Evolutionary conservation across 2,888 invertebrate species (phyloP), one percentile per base, ranked within the genome.

Genomic region (Microplitis deprimator): DNA sequence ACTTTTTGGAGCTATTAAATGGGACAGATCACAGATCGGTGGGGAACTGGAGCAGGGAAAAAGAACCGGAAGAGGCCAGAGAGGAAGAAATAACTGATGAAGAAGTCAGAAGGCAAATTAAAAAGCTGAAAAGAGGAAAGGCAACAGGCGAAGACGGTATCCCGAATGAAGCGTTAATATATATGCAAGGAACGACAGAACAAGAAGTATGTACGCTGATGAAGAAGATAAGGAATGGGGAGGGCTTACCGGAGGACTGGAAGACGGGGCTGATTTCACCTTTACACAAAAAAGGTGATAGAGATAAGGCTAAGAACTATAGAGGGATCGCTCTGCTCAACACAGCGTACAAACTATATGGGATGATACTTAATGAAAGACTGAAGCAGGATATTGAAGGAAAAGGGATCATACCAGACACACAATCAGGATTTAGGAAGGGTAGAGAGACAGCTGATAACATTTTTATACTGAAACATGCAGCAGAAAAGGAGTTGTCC

Each of bases 271-370:
- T 82, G 0, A 75, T 83, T 13, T 59, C 71, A 3, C 80, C 79
- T 0, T 59, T 82, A 1, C 77, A 78, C n/a, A 83, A 82, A 68
- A 80, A 80, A 41, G 79, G 80, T 1, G 68, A 82, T 20, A 20
- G 10, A 6, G 74, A 80, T 1, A 41, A 77, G 1, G 64, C 60
- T 6, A 59, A 62, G 8, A 82, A 81, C 50, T 82, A 82, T 29
- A 81, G 82, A 75, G 81, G 82, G 6, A 81, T 84, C 7, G 79
- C 82, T 0, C 65, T 84, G 0, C 40, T 82, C 16, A 38, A 73
- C 13, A 75, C 80, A 4, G 77, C 71, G 1, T 83, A 82, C 60
- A 81, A 82, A 39, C 77, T 82, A 60, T 81, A 82, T 20, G 70
- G 79, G 0, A 76, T 70, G 20, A 72, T 82, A 1, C 2, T 83